Percentiles rank a stretch among this genome's conserved stretches.
Evolutionary conservation across 2,797 vertebrate genomes (phyloP).

Genomic region (Hapalemur alaotrensis): DNA sequence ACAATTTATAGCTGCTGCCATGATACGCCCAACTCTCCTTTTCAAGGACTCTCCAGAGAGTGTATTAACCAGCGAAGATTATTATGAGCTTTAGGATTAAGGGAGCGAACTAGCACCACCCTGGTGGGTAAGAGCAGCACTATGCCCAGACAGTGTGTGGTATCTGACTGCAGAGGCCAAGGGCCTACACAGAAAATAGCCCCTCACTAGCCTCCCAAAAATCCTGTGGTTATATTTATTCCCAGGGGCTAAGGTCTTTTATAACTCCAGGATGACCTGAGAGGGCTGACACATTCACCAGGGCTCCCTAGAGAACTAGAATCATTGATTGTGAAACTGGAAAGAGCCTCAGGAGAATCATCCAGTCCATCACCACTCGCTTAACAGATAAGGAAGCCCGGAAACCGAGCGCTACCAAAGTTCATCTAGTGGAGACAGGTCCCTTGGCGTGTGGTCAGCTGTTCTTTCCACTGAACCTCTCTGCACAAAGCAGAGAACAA

Average conservation of each 20-base stretch:
- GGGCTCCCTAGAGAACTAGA: not conserved
- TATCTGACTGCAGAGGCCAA: not conserved
- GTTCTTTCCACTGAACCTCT: not conserved
- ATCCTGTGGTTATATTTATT: not conserved
- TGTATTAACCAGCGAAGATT: not conserved
- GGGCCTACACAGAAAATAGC: not conserved
- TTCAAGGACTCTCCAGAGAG: not conserved
- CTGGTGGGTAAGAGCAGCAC: not conserved
- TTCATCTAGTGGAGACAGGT: not conserved
- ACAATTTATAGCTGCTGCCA: not conserved
- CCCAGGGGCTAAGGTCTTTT: not conserved
- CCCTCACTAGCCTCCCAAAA: not conserved
- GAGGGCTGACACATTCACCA: not conserved
- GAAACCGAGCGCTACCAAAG: not conserved
- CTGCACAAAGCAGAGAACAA: not conserved
- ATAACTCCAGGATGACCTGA: not conserved
- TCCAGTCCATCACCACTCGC: too few relatives aligned
- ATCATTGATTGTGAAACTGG: not conserved
- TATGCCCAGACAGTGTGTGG: rapidly evolving
- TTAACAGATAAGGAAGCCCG: not conserved
- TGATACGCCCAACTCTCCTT: not conserved
- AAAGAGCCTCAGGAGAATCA: not conserved
- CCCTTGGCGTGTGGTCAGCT: not conserved
- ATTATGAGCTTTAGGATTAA: not conserved
- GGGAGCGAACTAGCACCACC: not conserved